Evolutionary conservation across 1,140 invertebrate species (phyloP).

Genomic region (Condylostylus longicornis): DNA sequence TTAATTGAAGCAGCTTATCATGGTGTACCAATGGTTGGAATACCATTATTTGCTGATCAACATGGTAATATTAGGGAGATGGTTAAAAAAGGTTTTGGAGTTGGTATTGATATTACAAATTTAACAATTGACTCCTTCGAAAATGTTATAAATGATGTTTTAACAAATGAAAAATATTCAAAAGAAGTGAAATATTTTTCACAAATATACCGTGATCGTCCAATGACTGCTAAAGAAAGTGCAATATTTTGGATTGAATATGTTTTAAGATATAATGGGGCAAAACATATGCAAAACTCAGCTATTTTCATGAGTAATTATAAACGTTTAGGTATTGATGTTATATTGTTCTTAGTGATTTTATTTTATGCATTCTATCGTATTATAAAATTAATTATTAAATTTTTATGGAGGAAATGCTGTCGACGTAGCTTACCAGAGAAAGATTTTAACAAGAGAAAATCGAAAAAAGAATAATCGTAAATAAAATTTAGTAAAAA

Average conservation of each 20-base stretch:
- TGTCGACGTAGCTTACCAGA: too few species aligned
- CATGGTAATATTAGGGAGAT: conserved; percentile 34
- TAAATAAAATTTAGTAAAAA: too few species aligned
- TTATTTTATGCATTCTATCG: too few species aligned
- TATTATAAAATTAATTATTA: too few species aligned
- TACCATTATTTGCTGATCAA: conserved; percentile 30
- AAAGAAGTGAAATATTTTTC: conserved; percentile 12
- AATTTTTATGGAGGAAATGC: too few species aligned
- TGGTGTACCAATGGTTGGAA: conserved; percentile 33
- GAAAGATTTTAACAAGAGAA: too few species aligned
- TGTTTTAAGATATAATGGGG: conserved; percentile 20
- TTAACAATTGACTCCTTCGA: conserved; percentile 11
- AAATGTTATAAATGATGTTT: conserved; percentile 10
- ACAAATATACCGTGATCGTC: conserved; percentile 16
- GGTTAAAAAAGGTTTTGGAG: conserved; percentile 30
- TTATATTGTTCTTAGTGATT: too few species aligned
- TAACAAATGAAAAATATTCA: conserved; percentile 4
- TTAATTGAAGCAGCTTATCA: conserved; percentile 32
- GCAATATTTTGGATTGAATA: conserved; percentile 30
- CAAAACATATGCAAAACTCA: conserved; percentile 16
- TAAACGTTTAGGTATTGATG: too few species aligned
- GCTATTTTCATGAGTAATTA: too few species aligned
- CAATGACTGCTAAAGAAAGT: conserved; percentile 14
- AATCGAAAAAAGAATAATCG: too few species aligned
- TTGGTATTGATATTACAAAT: conserved; percentile 14